Base-by-base conservation (phyloP, 2,113 vertebrate species). In the Corydoras maculifer region DNA sequence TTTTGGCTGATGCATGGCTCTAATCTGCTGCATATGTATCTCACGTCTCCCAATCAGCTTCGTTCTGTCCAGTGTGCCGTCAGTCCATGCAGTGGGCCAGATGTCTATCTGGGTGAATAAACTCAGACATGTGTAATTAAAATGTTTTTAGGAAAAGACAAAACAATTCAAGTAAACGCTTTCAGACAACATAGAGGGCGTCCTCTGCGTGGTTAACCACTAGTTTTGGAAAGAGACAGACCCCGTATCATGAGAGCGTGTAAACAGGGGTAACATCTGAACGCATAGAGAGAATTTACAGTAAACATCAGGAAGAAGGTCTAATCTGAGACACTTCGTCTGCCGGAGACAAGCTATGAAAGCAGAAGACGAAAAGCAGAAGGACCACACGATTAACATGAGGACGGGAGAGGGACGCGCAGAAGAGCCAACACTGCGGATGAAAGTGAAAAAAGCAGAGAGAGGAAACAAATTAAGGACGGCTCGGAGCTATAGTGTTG, bases 401-500 rank as follows among this genome's bases (percentile, higher is more conserved):
- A 57, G 14, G 25, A n/a, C 11, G 53, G 29, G 0, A 9, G 64
- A 9, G 64, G 18, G 50, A 25, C 35, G 54, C 9, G 29, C 13
- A 54, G 48, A 54, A 64, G 15, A 61, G 55, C 49, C 62, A 60
- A 12, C 15, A 68, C 43, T 53, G 48, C 31, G 43, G 48, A 14
- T 31, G 18, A 59, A 60, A 60, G 31, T 67, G 18, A 25, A 53
- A 55, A 53, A 73, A 18, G 18, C 12, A 53, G 15, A 11, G 9
- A 29, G 58, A 5, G 10, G 13, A 35, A 62, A 29, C 62, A 59
- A 57, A 29, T 64, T 62, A 63, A 72, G 50, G 25, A 67, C 18
- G 13, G n/a, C 10, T 9, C 12, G 12, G 14, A 8, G 13, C 13
- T 15, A 4, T 6, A 14, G 49, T 9, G 51, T 31, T 18, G 6